Percentiles rank a stretch among this genome's conserved stretches.
Conservation (phyloP, 2,888 invertebrate species). For the Ypsolopha sequella region DNA sequence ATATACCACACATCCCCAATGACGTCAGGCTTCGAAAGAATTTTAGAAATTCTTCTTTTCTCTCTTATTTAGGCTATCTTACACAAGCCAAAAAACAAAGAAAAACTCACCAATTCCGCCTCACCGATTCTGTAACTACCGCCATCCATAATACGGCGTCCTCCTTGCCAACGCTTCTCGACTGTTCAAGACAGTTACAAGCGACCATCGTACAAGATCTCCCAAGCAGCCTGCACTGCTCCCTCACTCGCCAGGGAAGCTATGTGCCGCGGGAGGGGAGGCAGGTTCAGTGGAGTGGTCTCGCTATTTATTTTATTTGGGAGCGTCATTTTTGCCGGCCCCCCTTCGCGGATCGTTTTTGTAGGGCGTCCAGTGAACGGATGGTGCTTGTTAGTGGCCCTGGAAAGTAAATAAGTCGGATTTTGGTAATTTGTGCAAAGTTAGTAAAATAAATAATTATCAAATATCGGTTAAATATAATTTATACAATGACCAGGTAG, state of each 20-base stretch:
- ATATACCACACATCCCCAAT: no score
- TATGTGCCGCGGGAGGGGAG: constrained; percentile 8
- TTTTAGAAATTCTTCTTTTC: no score
- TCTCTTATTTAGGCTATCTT: no score
- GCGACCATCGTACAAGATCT: constrained; percentile 19
- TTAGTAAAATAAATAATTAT: no score
- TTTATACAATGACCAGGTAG: no score
- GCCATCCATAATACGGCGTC: constrained; percentile 10
- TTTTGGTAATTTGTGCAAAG: no score
- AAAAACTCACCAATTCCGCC: not conserved
- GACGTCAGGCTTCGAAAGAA: no score
- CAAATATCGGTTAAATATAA: no score
- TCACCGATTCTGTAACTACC: constrained; percentile 3
- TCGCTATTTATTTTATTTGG: constrained; percentile 52
- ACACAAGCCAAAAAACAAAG: not conserved
- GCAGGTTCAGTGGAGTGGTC: constrained; percentile 24
- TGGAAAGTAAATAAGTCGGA: constrained; percentile 16
- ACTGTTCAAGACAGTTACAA: constrained; percentile 23
- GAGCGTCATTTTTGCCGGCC: constrained; percentile 57
- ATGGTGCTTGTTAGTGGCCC: constrained; percentile 31
- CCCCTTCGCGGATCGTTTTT: constrained; percentile 50
- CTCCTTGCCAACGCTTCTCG: constrained; percentile 4
- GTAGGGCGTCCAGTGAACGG: constrained; percentile 41
- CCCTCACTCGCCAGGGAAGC: constrained; percentile 13
- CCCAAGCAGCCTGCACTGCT: constrained; percentile 8